A percentile compares a stretch with the other conserved stretches of the same genome.
Evolutionary conservation across 2,888 invertebrate genomes (phyloP).

Genomic region (Cerastis rubricosa): DNA sequence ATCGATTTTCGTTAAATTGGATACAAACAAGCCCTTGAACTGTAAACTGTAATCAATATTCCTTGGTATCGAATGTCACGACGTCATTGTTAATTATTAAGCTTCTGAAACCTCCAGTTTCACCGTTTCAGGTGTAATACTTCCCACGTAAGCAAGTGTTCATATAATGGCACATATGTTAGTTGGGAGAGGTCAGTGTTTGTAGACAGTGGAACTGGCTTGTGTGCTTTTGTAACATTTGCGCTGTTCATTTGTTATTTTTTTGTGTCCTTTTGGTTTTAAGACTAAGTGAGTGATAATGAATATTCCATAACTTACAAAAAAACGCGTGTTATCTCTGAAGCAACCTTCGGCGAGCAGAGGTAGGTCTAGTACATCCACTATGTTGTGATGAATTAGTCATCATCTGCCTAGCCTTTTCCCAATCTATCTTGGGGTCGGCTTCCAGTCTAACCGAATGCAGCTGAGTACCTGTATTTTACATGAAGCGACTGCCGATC

Average conservation of each 20-base stretch:
- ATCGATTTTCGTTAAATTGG: slow-evolving; percentile 12
- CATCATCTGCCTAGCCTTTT: not conserved
- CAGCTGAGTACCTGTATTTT: too few species aligned
- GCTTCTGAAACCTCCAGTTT: not conserved
- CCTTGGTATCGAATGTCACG: slow-evolving; percentile 8
- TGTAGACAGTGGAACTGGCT: not conserved
- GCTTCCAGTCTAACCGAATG: too few species aligned
- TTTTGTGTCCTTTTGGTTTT: not conserved
- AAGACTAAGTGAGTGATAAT: not conserved
- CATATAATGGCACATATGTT: not conserved
- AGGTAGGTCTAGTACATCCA: not conserved
- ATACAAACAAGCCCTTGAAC: slow-evolving; percentile 29
- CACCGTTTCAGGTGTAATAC: slow-evolving; percentile 11
- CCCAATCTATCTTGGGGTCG: too few species aligned
- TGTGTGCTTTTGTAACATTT: not conserved
- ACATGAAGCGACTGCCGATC: too few species aligned
- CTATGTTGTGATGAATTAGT: not conserved
- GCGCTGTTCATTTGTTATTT: not conserved
- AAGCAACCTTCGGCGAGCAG: not conserved
- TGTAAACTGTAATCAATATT: slow-evolving; percentile 34
- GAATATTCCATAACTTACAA: not conserved
- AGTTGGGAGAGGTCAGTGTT: slow-evolving; percentile 8
- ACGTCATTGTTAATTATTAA: slow-evolving; percentile 23
- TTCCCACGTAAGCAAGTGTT: not conserved
- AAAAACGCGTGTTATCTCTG: not conserved